Conservation (phyloP, 92 coral and sea anemone species). For the Chrysogorgia sp. region DNA sequence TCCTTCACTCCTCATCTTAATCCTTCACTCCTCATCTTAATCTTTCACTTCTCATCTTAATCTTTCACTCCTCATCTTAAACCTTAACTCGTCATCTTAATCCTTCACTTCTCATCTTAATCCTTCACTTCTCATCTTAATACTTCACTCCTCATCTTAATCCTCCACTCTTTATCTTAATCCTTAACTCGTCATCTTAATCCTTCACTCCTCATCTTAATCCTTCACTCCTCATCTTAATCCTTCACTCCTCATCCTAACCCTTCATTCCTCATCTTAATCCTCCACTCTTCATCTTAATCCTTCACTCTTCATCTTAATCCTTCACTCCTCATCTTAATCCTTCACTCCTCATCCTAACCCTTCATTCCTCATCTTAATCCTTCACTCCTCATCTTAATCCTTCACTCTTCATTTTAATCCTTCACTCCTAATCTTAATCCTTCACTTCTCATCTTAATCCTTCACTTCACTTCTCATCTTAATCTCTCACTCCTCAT, state of each 20-base stretch:
- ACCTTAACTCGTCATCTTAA: not conserved
- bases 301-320: not conserved
- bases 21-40: too few relatives aligned
- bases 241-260: not conserved
- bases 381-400: too few relatives aligned
- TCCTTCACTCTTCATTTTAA: too few relatives aligned
- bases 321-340: not conserved
- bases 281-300: not conserved
- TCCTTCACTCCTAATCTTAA: too few relatives aligned
- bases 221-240: not conserved
- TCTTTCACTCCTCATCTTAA: not conserved
- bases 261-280: conserved; percentile 1
- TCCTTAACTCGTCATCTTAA: not conserved
- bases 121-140: not conserved
- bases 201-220: not conserved
- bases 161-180: not conserved
- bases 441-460: too few relatives aligned
- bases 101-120: not conserved
- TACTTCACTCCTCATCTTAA: not conserved
- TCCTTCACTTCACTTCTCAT: too few relatives aligned
- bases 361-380: too few relatives aligned
- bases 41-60: too few relatives aligned
- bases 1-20: too few relatives aligned
- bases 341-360: too few relatives aligned
- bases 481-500: too few relatives aligned